Base-by-base conservation (phyloP, 2,888 invertebrate genomes). In the Icerya purchasi region DNA sequence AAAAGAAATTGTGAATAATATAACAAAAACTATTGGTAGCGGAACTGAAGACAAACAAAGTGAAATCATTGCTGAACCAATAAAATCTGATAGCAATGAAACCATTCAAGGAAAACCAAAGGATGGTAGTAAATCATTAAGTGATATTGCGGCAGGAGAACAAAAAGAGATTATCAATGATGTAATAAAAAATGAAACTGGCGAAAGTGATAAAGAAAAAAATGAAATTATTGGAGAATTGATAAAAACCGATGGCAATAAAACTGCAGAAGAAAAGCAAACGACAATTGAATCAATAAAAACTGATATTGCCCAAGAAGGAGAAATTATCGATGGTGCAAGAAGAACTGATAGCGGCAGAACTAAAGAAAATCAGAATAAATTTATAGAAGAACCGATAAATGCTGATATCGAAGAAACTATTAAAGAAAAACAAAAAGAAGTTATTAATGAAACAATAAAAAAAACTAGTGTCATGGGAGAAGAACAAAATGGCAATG, bases 1-100 rank as follows among this genome's bases (percentile, higher is more conserved):
- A 49, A 54, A 55, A 25, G 57, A 25, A 14, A 60, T 64, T 51
- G 56, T n/a, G n/a, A n/a, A n/a, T n/a, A n/a, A 61, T 60, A 53
- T 63, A 65, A 58, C 65, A 64, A 60, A 57, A 63, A 53, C 59
- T 59, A 52, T 50, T 62, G 22, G 63, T 58, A 36, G 68, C 69
- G 53, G 70, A 68, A 22, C 70, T 70, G 62, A 69, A 69, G 61
- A 70, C 69, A 21, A 65, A 65, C 54, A 61, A 65, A 56, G 64
- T 64, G 61, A 64, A 19, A 59, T 61, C 59, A 58, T 55, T 24
- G 64, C 64, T 56, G 59, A 61, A 58, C 63, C n/a, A n/a, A n/a
- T n/a, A n/a, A n/a, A 63, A 61, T 69, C 70, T 61, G 65, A 69
- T 60, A 68, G 54, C 57, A 69, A 22, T 57, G 62, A 25, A 57